Evolutionary conservation across 2,113 vertebrate genomes (phyloP).

Genomic region (Nothobranchius furzeri): DNA sequence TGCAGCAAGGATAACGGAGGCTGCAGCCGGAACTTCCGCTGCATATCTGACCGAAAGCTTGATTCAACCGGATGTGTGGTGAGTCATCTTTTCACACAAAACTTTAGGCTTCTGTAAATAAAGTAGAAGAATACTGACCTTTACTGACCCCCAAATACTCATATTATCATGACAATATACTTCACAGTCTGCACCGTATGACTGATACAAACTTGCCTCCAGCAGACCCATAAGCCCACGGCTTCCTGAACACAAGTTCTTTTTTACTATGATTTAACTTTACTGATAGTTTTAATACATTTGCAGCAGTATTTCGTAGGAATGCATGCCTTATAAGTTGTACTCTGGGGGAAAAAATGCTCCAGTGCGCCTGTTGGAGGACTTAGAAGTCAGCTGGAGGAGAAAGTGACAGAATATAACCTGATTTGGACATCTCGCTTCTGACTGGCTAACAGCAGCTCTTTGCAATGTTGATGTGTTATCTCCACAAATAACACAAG

Average conservation of each 20-base stretch:
- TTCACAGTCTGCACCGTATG: slow-evolving; percentile 6
- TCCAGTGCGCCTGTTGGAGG: no score
- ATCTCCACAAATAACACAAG: no score
- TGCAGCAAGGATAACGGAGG: slow-evolving; percentile 96
- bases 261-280: no score
- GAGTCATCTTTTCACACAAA: slow-evolving; percentile 56
- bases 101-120: neutral
- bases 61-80: slow-evolving; percentile 97
- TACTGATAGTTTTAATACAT: no score
- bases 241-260: neutral
- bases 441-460: no score
- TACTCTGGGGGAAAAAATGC: no score
- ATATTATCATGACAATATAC: slow-evolving; percentile 4
- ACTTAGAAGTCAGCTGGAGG: no score
- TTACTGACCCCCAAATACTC: neutral
- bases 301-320: no score
- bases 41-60: slow-evolving; percentile 94
- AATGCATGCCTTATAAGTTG: no score
- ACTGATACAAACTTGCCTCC: slow-evolving; percentile 3
- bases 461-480: no score
- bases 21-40: slow-evolving; percentile 97
- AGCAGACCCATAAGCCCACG: neutral
- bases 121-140: neutral
- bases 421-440: no score
- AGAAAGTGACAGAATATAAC: no score